phyloP scores from a whole-genome alignment of 2,797 vertebrate genomes.

The Margarornis squamiger region DNA sequence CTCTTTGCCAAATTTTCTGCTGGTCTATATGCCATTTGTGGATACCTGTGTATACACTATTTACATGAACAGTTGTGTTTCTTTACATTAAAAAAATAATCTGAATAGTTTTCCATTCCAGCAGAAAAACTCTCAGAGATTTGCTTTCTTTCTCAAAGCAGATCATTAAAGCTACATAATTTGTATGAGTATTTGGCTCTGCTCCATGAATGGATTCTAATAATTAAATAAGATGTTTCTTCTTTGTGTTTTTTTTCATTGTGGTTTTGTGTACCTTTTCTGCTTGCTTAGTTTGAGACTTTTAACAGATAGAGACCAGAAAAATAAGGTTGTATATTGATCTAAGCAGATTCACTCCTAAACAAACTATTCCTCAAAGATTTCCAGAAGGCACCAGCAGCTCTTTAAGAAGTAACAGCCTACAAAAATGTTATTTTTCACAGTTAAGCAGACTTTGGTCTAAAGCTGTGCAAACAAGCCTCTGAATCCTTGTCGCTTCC shows the following conservation, averaged over 20 bases:
- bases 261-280: background rate
- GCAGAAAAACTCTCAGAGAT: background rate
- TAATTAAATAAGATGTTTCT: conserved; percentile 2
- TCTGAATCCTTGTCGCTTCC: conserved; percentile 25
- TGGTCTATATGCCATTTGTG: background rate
- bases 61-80: background rate
- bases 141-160: conserved; percentile 31
- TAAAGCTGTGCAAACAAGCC: conserved; percentile 65
- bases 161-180: background rate
- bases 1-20: background rate
- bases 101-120: background rate
- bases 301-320: background rate
- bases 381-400: conserved; percentile 44
- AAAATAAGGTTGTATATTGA: conserved; percentile 52
- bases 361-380: conserved; percentile 41
- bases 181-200: conserved; percentile 23
- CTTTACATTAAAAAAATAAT: background rate
- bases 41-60: background rate
- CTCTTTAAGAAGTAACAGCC: conserved; percentile 41
- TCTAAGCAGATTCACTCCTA: conserved; percentile 37
- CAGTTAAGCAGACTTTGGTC: conserved; percentile 60
- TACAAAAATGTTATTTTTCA: conserved; percentile 68
- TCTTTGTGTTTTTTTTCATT: background rate
- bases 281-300: conserved; percentile 28
- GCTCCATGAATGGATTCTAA: conserved; percentile 11